Evolutionary conservation across 2,797 vertebrate genomes (phyloP).

Genomic region (Sebastes kiyomatsui): DNA sequence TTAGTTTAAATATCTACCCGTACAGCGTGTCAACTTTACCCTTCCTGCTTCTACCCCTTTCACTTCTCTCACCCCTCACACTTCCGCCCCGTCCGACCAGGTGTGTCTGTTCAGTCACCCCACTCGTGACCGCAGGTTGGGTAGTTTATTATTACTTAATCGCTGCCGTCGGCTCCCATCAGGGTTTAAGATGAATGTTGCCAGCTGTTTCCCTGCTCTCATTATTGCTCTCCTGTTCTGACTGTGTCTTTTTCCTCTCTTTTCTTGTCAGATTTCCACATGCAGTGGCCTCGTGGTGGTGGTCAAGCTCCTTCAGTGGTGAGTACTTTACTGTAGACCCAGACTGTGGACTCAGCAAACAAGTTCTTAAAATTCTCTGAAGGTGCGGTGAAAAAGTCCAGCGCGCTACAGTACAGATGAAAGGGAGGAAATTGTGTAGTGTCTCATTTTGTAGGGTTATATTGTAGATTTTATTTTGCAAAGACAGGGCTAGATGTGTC

Average conservation of each 20-base stretch:
- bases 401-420: constrained; percentile 3
- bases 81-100: constrained; percentile 49
- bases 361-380: constrained; percentile 34
- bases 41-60: constrained; percentile 24
- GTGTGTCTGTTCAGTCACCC: constrained; percentile 59
- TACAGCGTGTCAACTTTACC: constrained; percentile 26
- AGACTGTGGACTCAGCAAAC: constrained; percentile 17
- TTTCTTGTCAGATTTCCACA: constrained; percentile 28
- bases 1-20: background rate
- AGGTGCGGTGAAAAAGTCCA: background rate
- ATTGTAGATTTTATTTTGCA: constrained; percentile 57
- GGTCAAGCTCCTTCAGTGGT: constrained; percentile 61
- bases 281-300: constrained; percentile 64
- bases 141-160: constrained; percentile 79
- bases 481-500: constrained; percentile 65
- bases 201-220: constrained; percentile 71
- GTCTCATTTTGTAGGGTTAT: constrained; percentile 34
- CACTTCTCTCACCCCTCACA: constrained; percentile 8
- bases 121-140: constrained; percentile 67
- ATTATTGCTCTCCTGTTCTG: constrained; percentile 28
- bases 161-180: constrained; percentile 74
- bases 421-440: constrained; percentile 23
- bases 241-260: constrained; percentile 25
- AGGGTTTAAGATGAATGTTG: constrained; percentile 74
- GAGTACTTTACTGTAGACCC: constrained; percentile 18